Percentiles rank a stretch among this genome's conserved stretches.
Conservation (phyloP, 2,113 vertebrate genomes). For the Vidua macroura region DNA sequence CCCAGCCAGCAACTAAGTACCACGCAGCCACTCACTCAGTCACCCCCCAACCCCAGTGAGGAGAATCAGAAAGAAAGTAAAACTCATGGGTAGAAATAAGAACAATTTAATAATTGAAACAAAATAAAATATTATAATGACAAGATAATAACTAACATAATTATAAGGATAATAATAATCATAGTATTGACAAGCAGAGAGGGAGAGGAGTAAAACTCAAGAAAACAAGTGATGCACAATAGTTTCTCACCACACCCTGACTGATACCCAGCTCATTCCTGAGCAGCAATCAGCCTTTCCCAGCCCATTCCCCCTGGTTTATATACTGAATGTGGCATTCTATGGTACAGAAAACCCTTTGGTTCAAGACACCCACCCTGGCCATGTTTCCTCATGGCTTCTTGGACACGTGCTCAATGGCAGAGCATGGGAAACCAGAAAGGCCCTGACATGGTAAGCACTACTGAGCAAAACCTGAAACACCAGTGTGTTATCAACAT, state of each 20-base stretch:
- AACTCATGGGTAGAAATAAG: not conserved
- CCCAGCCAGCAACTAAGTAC: not conserved
- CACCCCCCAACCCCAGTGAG: no score
- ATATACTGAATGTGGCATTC: not conserved
- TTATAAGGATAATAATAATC: not conserved
- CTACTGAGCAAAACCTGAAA: not conserved
- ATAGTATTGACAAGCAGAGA: not conserved
- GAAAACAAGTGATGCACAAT: not conserved
- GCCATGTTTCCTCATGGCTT: no score
- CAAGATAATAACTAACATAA: not conserved
- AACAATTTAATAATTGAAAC: not conserved
- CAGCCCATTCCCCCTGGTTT: not conserved
- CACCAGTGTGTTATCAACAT: not conserved
- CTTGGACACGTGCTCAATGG: not conserved
- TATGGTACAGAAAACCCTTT: not conserved
- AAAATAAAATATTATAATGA: not conserved
- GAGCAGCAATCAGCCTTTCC: not conserved
- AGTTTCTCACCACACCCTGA: not conserved
- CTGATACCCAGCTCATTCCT: not conserved
- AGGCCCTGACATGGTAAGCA: not conserved
- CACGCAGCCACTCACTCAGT: not conserved
- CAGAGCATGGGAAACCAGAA: not conserved
- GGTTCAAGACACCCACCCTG: not conserved
- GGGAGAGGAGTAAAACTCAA: not conserved
- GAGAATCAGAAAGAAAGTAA: not conserved